Base-by-base conservation (phyloP, 2,888 invertebrate genomes). In the Theretra japonica region DNA sequence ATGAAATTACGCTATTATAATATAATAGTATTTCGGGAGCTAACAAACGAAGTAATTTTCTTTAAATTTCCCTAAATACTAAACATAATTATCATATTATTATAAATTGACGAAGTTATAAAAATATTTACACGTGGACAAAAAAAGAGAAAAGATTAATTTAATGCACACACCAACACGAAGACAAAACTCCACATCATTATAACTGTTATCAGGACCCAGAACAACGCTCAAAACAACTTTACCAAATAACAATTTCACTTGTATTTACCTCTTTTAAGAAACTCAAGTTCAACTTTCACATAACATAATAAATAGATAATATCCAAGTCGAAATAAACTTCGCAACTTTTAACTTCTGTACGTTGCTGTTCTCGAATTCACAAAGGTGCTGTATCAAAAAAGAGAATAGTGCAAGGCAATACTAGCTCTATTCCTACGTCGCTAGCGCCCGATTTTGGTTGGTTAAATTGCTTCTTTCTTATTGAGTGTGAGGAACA, bases 371-470 rank as follows among this genome's bases (percentile, higher is more conserved):
- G 82, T 85, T 88, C 83, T 86, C 81, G 77, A 86, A 87, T 88
- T 87, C 85, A 84, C 85, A 86, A 88, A 88, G 86, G 82, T 82
- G 80, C 82, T 79, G 83, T 82, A 80, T 82, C 81, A 82, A 80
- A 82, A 81, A 77, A 69, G 69, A 41, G 59, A 28, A 30, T 33
- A n/a, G 7, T 1, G 21, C 72, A 33, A 69, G 71, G 17, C 11
- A 79, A 73, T 74, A 53, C 72, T 57, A 59, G 71, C 79, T 75
- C 70, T 78, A 70, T 21, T 2, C 0, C 7, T 1, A 25, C 0
- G 0, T 0, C 0, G 0, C 17, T 77, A 81, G 73, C 72, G 80
- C 76, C 41, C 57, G 25, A 7, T 78, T 80, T 78, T 17, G 62
- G 21, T 28, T 75, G 69, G 0, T 2, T 33, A 0, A 7, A 62